These are phyloP conservation scores for Sandelia bainsii DNA, from an alignment of 2,797 vertebrate species.

Conservation along the genomic window DNA sequence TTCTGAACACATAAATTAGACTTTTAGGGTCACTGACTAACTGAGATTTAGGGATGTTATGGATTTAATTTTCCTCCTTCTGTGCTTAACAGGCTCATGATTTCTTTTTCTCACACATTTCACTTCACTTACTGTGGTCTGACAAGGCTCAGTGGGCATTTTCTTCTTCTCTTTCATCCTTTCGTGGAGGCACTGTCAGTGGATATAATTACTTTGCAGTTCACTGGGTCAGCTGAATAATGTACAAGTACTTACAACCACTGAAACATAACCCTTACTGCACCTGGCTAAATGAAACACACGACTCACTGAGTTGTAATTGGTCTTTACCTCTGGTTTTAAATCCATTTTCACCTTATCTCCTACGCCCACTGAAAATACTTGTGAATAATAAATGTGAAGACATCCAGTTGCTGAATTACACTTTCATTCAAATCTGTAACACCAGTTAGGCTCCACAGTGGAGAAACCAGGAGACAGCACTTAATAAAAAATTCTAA, in stretches of 20 bases:
- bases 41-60: too few relatives aligned
- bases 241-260: too few relatives aligned
- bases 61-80: too few relatives aligned
- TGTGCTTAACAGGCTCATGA: too few relatives aligned
- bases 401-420: background rate
- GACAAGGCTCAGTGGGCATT: background rate
- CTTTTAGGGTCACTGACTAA: too few relatives aligned
- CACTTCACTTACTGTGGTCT: background rate
- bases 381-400: background rate
- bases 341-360: background rate
- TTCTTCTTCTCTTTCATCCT: background rate
- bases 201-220: background rate
- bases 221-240: background rate
- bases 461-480: too few relatives aligned
- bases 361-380: background rate
- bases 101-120: too few relatives aligned
- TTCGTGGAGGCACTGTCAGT: background rate
- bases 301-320: too few relatives aligned
- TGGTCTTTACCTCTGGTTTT: background rate
- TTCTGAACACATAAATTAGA: too few relatives aligned
- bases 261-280: background rate
- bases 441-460: background rate
- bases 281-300: background rate
- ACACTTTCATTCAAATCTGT: background rate
- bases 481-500: too few relatives aligned